Percentiles rank a stretch among this genome's conserved stretches.
Evolutionary conservation across 2,113 vertebrate genomes (phyloP).

Genomic region (Antigone vipio): DNA sequence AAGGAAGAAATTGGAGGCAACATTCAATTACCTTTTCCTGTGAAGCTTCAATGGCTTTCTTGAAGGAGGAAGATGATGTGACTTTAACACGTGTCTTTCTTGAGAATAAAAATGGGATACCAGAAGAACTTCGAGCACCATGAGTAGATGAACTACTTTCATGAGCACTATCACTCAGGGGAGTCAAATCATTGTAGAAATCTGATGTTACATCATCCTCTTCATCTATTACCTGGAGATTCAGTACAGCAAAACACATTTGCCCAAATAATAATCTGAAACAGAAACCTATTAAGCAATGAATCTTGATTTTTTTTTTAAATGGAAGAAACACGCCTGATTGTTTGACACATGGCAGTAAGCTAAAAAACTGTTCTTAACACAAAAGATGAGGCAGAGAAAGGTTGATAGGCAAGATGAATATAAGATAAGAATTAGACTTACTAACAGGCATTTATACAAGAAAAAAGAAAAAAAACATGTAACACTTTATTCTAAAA

Average conservation of each 20-base stretch:
- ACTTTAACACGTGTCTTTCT: background rate
- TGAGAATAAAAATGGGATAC: slow-evolving; percentile 62
- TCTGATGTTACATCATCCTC: slow-evolving; percentile 74
- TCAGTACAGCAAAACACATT: background rate
- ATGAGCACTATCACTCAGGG: background rate
- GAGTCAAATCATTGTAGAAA: slow-evolving; percentile 68
- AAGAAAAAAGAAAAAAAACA: background rate
- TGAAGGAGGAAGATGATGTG: slow-evolving; percentile 53
- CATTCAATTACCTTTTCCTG: slow-evolving; percentile 74
- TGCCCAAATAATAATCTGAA: background rate
- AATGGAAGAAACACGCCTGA: background rate
- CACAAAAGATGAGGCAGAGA: background rate
- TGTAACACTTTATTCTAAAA: background rate
- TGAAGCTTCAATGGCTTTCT: slow-evolving; percentile 79
- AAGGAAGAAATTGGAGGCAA: background rate
- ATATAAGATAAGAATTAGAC: background rate
- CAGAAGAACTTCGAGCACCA: accelerated
- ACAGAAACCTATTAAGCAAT: background rate
- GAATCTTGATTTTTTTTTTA: background rate
- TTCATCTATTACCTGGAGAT: slow-evolving; percentile 75
- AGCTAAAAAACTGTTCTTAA: background rate
- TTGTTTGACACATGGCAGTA: background rate
- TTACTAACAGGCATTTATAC: background rate
- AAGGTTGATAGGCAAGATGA: background rate
- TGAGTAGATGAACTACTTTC: accelerated